Evolutionary conservation across 1,140 invertebrate species (phyloP).

Genomic region (Trichonephila clavipes): DNA sequence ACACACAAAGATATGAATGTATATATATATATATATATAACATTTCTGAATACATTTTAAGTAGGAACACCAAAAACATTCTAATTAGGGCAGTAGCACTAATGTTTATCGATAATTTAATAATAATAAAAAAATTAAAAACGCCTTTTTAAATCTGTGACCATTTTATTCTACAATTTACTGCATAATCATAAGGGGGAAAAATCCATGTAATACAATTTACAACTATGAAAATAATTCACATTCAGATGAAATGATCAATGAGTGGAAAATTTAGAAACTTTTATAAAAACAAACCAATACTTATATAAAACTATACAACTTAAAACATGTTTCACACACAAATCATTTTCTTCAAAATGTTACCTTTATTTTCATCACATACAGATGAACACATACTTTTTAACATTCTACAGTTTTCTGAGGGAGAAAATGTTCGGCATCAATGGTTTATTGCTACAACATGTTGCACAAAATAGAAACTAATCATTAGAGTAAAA

Average conservation of each 20-base stretch:
- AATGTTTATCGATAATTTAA: not conserved
- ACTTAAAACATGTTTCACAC: not conserved
- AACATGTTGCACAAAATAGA: slow-evolving; percentile 61
- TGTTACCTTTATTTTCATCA: slow-evolving; percentile 42
- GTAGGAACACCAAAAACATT: not conserved
- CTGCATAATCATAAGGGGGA: not conserved
- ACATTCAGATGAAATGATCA: not conserved
- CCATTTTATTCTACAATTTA: not conserved
- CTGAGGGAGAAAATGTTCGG: slow-evolving; percentile 49
- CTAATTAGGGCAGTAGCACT: not conserved
- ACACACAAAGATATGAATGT: not conserved
- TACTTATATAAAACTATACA: not conserved
- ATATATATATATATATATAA: not conserved
- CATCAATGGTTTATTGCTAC: slow-evolving; percentile 74
- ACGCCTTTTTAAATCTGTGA: not conserved
- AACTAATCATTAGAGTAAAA: slow-evolving; percentile 60
- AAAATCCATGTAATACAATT: not conserved
- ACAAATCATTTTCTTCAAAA: slow-evolving; percentile 36
- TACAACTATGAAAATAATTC: not conserved
- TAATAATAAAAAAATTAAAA: not conserved
- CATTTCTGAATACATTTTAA: not conserved
- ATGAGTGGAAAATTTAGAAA: not conserved
- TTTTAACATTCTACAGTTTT: slow-evolving; percentile 68
- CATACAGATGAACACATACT: slow-evolving; percentile 67
- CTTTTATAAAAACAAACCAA: not conserved